phyloP scores from a whole-genome alignment of 1,140 invertebrate genomes.

The Drosophila watanabei region DNA sequence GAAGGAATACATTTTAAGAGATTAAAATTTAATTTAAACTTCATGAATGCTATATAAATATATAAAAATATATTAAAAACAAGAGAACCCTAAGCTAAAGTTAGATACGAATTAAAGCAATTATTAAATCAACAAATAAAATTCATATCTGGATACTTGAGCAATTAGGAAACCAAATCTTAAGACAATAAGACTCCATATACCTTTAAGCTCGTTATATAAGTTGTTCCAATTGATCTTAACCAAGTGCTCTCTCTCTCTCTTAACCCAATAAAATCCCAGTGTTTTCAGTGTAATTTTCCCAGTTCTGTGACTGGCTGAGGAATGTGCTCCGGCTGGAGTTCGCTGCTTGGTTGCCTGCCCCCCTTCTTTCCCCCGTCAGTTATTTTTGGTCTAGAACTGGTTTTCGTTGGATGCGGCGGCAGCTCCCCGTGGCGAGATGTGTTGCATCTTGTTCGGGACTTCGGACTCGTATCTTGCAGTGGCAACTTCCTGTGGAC shows the following conservation, averaged over 20 bases:
- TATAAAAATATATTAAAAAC: not conserved
- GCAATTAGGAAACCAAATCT: not conserved
- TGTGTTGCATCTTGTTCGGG: conserved; percentile 42
- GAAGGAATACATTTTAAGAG: no score
- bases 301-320: conserved; percentile 23
- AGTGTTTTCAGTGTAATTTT: conserved; percentile 25
- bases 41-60: not conserved
- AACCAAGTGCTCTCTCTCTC: not conserved
- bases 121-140: not conserved
- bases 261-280: conserved; percentile 5
- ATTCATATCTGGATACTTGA: not conserved
- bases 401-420: conserved; percentile 46
- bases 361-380: conserved; percentile 14
- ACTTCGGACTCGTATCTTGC: conserved; percentile 52
- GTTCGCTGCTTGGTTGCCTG: conserved; percentile 9
- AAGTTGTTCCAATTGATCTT: not conserved
- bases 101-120: not conserved
- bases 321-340: conserved; percentile 67
- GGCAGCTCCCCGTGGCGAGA: conserved; percentile 43
- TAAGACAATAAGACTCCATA: no score
- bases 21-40: not conserved
- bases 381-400: conserved; percentile 63
- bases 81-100: not conserved
- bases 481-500: conserved; percentile 80
- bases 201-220: no score